phyloP scores from a whole-genome alignment of 92 coral and sea anemone species.

The Bergia puertoricense region DNA sequence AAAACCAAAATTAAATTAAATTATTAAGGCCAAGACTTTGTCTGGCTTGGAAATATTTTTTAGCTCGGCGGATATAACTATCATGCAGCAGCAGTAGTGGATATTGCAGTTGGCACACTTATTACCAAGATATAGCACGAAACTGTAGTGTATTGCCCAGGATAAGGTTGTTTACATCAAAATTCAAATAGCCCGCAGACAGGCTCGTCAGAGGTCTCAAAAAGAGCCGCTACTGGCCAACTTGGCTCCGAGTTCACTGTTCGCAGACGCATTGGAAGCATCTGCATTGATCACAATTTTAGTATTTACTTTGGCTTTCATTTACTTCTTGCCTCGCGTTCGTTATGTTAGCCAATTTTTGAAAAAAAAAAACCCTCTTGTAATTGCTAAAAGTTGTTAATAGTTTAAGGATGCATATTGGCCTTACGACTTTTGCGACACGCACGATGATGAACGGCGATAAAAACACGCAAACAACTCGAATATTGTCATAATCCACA shows the following conservation, averaged over 20 bases:
- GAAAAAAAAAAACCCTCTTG: not conserved
- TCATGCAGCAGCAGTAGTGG: not conserved
- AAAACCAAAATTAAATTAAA: no score
- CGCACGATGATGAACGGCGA: no score
- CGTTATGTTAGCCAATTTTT: not conserved
- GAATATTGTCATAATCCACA: no score
- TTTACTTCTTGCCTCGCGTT: not conserved
- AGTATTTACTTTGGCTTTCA: not conserved
- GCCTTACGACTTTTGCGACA: no score
- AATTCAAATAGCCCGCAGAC: no score
- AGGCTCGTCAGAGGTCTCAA: not conserved
- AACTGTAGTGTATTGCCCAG: not conserved
- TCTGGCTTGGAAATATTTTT: not conserved
- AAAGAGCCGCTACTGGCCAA: not conserved
- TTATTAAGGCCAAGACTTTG: not conserved
- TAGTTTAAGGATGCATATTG: no score
- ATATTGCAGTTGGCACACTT: conserved; percentile 24
- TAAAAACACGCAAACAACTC: no score
- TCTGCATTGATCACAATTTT: not conserved
- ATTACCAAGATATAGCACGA: not conserved
- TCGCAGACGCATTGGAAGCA: not conserved
- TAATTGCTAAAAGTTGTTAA: no score
- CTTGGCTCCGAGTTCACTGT: not conserved
- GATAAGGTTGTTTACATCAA: not conserved
- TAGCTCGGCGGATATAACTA: not conserved